Conservation (phyloP, 1,140 invertebrate genomes). For the Drosophila dunni region DNA sequence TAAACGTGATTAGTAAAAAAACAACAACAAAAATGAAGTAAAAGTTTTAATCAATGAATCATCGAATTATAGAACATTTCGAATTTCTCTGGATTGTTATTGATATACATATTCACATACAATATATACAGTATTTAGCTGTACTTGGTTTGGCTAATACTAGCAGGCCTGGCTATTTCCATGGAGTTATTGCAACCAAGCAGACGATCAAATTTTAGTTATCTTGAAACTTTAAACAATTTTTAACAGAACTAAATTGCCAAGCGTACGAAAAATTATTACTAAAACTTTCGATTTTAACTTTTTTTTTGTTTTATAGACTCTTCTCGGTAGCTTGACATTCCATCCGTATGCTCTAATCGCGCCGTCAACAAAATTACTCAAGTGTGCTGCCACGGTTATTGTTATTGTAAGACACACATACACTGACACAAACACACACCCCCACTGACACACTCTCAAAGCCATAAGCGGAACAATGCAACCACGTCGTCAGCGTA, state of each 20-base stretch:
- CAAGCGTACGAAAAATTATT: constrained; percentile 44
- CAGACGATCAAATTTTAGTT: constrained; percentile 48
- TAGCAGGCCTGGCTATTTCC: constrained; percentile 40
- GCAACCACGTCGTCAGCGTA: constrained; percentile 51
- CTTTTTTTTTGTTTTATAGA: constrained; percentile 26
- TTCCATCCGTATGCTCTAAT: constrained; percentile 16
- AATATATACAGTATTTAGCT: not conserved
- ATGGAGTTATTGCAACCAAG: constrained; percentile 20
- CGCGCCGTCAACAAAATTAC: constrained; percentile 23
- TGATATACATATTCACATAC: not conserved
- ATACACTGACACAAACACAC: not conserved
- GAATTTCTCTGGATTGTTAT: not conserved
- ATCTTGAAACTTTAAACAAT: constrained; percentile 14
- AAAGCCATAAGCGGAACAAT: constrained; percentile 1
- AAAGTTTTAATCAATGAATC: constrained; percentile 19
- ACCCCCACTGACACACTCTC: not conserved
- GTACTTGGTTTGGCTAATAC: not conserved
- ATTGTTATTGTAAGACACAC: constrained; percentile 11
- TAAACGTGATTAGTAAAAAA: constrained; percentile 80
- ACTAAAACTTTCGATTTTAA: constrained; percentile 35
- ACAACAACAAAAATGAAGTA: not conserved
- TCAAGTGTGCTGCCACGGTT: constrained; percentile 29
- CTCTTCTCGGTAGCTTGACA: constrained; percentile 28
- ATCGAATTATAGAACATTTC: not conserved
- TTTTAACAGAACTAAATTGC: constrained; percentile 63